Conservation (phyloP, 2,888 invertebrate species). For the Taphrorychus bicolor region DNA sequence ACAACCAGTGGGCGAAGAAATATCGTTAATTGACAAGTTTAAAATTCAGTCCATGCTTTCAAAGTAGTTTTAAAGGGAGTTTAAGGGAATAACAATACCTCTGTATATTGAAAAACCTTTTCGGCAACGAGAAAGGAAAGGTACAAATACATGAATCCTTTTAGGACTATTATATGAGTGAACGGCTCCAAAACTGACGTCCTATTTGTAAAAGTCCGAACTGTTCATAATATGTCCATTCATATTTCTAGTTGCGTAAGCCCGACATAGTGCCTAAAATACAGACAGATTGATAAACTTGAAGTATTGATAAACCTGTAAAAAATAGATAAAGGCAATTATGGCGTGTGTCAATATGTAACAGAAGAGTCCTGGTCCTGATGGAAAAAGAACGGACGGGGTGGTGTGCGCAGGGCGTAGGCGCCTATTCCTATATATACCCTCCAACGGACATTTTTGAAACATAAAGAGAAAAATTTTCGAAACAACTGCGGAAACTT, state of each 20-base stretch:
- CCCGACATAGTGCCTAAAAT: too few relatives aligned
- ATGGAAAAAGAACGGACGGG: background rate
- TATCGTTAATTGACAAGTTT: slow-evolving; percentile 5
- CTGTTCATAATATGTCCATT: too few relatives aligned
- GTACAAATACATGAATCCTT: background rate
- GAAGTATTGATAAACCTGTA: background rate
- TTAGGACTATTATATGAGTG: background rate
- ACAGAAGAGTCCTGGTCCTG: background rate
- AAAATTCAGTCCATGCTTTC: background rate
- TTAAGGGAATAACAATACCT: background rate
- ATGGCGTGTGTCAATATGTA: background rate
- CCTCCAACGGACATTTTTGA: slow-evolving; percentile 32
- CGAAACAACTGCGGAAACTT: slow-evolving; percentile 5
- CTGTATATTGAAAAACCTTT: background rate
- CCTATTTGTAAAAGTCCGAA: background rate
- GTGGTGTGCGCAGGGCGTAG: slow-evolving; percentile 31
- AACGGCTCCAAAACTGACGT: background rate
- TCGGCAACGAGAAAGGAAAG: background rate
- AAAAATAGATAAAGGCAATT: background rate
- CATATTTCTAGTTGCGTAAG: too few relatives aligned
- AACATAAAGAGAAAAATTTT: slow-evolving; percentile 24
- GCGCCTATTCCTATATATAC: slow-evolving; percentile 33
- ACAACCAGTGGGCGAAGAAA: background rate
- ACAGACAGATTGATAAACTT: too few relatives aligned
- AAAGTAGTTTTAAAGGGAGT: background rate